A percentile compares a stretch with the other conserved stretches of the same genome.
Evolutionary conservation across 2,113 vertebrate genomes (phyloP).

Genomic region (Tragulus kanchil): DNA sequence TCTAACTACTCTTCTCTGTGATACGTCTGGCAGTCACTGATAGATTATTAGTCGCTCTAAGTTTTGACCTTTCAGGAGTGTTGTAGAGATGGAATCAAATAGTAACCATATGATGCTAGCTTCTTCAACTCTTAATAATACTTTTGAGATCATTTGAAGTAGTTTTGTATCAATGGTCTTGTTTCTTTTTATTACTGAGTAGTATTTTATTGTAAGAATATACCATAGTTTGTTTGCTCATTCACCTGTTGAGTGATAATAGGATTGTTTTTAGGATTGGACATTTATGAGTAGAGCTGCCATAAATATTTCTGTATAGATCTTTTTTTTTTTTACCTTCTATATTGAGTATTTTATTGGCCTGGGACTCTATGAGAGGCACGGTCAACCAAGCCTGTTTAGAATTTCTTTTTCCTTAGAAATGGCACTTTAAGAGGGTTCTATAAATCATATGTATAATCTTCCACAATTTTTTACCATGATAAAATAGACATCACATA

Average conservation of each 20-base stretch:
- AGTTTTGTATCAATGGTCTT: not conserved
- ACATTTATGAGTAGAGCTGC: not conserved
- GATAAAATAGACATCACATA: too few species aligned
- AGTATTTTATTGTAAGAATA: not conserved
- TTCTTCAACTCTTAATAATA: not conserved
- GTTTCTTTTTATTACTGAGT: not conserved
- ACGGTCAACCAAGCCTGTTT: too few species aligned
- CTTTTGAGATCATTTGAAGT: conserved; percentile 20
- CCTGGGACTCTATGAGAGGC: too few species aligned
- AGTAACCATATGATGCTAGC: not conserved
- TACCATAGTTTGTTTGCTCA: not conserved
- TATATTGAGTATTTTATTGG: too few species aligned
- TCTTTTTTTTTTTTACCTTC: too few species aligned
- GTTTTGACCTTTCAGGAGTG: not conserved
- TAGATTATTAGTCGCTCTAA: not conserved
- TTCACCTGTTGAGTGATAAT: not conserved
- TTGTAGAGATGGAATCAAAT: not conserved
- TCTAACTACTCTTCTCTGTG: not conserved
- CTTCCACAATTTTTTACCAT: too few species aligned
- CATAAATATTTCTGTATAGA: not conserved
- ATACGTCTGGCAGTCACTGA: not conserved
- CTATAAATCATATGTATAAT: too few species aligned
- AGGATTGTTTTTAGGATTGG: not conserved
- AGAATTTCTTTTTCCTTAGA: too few species aligned
- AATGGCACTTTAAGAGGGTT: too few species aligned